Conservation (phyloP, 2,797 vertebrate species). For the Geotria australis region DNA sequence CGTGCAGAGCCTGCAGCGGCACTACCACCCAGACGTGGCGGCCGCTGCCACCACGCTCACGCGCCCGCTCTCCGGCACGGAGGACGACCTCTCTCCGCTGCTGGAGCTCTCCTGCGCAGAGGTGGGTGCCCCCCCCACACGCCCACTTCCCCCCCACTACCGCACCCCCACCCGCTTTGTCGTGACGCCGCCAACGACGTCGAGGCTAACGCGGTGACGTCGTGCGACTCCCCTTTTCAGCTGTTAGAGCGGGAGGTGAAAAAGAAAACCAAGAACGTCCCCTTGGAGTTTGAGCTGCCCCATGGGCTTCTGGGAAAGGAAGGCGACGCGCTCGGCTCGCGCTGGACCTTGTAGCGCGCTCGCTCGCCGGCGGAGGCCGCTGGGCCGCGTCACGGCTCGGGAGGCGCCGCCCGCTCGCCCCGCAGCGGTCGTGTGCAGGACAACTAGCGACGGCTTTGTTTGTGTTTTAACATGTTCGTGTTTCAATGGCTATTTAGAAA, state of each 20-base stretch:
- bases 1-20: slow-evolving; percentile 43
- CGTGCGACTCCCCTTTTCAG: slow-evolving; percentile 9
- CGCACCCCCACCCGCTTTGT: too few relatives aligned
- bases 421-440: too few relatives aligned
- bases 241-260: slow-evolving; percentile 53
- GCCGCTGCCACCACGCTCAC: slow-evolving; percentile 35
- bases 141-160: neutral
- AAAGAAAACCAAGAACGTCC: slow-evolving; percentile 12
- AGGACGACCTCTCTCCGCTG: slow-evolving; percentile 31
- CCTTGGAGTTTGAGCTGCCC: slow-evolving; percentile 41
- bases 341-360: slow-evolving; percentile 30
- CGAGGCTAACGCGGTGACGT: neutral
- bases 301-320: slow-evolving; percentile 27
- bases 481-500: too few relatives aligned
- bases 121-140: slow-evolving; percentile 11
- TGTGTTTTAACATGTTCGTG: too few relatives aligned
- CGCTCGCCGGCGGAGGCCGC: too few relatives aligned
- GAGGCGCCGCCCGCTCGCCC: too few relatives aligned
- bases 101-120: slow-evolving; percentile 38
- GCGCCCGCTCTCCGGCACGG: slow-evolving; percentile 17
- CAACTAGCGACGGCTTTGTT: too few relatives aligned
- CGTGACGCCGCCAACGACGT: too few relatives aligned
- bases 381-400: too few relatives aligned
- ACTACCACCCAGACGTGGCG: slow-evolving; percentile 64
- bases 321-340: slow-evolving; percentile 19